Base-by-base conservation (phyloP, 2,113 vertebrate species). In the Oriolus oriolus region DNA sequence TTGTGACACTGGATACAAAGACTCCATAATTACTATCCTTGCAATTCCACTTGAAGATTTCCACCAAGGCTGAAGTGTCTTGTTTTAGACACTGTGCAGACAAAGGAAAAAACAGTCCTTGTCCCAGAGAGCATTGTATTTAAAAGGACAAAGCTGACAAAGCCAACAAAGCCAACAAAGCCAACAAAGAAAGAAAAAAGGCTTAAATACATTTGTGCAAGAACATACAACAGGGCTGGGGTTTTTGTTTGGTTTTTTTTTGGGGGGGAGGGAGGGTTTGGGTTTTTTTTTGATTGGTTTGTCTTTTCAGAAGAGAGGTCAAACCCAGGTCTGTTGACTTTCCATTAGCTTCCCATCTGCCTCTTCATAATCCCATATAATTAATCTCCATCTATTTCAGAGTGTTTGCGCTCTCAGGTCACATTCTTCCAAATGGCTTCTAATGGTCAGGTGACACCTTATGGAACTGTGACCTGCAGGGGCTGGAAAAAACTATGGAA, bases 21-120 rank as follows among this genome's bases (percentile, higher is more conserved):
- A 91, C 83, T 89, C 93, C 64, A 90, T 96, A 96, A 95, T 97
- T 97, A 96, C 95, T 90, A 65, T 90, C 93, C 92, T 64, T 90
- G 26, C 76, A 50, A 81, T 95, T 95, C 69, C 69, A 76, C 88
- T 84, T 87, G 77, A 94, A 87, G 63, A 78, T 81, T 95, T 93
- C 73, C 64, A 84, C 92, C 80, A 94, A 92, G 64, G 73, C 64
- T 90, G 64, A 83, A 95, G 66, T 8, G 57, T 39, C 75, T 74
- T 86, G 85, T 84, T 41, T 76, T 74, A 87, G 75, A 54, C 30
- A n/a, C 28, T 7, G 2, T 39, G 45, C 41, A 89, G 85, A 81
- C 76, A 84, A 14, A 65, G n/a, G 17, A 10, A 41, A 69, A 79
- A 87, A 80, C 30, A 76, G 24, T n/a, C 45, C 44, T 78, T 84